These are phyloP conservation scores for Parnassius mnemosyne DNA, from an alignment of 2,888 invertebrate genomes.

Conservation along the genomic window DNA sequence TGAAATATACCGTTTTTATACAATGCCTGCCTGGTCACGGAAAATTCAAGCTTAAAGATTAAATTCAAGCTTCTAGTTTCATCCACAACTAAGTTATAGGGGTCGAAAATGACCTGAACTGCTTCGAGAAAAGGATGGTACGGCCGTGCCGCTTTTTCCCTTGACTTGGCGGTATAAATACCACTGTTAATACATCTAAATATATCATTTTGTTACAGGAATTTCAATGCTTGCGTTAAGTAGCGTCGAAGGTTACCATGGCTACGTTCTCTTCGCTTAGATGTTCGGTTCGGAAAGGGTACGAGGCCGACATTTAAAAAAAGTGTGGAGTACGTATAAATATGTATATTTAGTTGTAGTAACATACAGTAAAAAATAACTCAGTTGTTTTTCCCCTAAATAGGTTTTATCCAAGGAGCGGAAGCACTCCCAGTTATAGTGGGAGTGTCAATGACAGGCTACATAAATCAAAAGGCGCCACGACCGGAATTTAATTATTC, in stretches of 20 bases:
- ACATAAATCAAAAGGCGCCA: conserved; percentile 89
- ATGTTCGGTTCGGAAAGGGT: conserved; percentile 93
- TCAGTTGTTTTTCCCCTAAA: conserved; percentile 18
- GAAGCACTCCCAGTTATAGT: conserved; percentile 92
- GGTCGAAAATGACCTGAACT: no score
- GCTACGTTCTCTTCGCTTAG: conserved; percentile 91
- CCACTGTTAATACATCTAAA: conserved; percentile 35
- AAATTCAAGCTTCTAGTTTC: no score
- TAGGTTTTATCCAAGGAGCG: conserved; percentile 91
- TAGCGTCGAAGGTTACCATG: conserved; percentile 91
- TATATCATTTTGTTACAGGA: conserved; percentile 66
- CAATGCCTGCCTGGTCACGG: no score
- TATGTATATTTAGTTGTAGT: neutral
- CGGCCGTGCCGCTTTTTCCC: no score
- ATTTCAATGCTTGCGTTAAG: conserved; percentile 88
- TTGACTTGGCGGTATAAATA: no score
- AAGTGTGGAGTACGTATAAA: conserved; percentile 87
- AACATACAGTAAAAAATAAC: neutral
- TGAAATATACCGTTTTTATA: no score
- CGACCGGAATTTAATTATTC: conserved; percentile 92
- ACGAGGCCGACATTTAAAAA: conserved; percentile 90
- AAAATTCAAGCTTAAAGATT: no score
- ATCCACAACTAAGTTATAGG: no score
- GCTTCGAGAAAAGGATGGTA: no score
- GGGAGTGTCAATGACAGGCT: conserved; percentile 92